Evolutionary conservation across 2,113 vertebrate species (phyloP).

Genomic region (Chascanopsetta lugubris): DNA sequence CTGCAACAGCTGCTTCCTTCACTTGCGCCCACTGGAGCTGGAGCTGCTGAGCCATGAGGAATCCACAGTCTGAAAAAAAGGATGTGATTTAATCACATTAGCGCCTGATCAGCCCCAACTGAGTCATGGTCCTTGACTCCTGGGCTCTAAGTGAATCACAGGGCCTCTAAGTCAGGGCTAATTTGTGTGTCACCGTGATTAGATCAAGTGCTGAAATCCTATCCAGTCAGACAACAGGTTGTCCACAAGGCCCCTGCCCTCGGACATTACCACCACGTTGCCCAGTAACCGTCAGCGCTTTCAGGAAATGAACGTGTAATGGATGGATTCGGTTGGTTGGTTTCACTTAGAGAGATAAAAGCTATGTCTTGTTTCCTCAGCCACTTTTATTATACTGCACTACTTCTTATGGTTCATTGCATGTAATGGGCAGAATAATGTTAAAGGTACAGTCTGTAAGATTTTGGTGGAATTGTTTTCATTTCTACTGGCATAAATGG

Average conservation of each 20-base stretch:
- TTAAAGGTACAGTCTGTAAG: too few species aligned
- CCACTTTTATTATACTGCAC: too few species aligned
- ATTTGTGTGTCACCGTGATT: conserved; percentile 43
- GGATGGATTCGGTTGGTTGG: neutral
- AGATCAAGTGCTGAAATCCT: conserved; percentile 41
- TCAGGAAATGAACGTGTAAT: conserved; percentile 8
- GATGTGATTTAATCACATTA: conserved; percentile 66
- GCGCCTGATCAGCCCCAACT: conserved; percentile 47
- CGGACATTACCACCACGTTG: neutral
- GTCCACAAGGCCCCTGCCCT: neutral
- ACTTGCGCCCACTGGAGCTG: conserved; percentile 23
- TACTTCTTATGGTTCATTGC: too few species aligned
- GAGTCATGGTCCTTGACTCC: conserved; percentile 54
- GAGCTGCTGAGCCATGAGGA: conserved; percentile 54
- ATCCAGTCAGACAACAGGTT: conserved; percentile 28
- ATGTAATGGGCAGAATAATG: too few species aligned
- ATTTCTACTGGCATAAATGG: too few species aligned
- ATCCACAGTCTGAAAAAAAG: conserved; percentile 27
- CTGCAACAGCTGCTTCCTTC: conserved; percentile 42
- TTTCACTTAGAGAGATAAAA: neutral
- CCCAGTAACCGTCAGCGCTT: conserved; percentile 8
- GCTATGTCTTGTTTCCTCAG: neutral
- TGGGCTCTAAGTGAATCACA: conserved; percentile 63
- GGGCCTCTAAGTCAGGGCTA: conserved; percentile 33
- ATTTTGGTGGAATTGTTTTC: too few species aligned